These are phyloP conservation scores for Trachops cirrhosus DNA, from an alignment of 2,797 vertebrate species.

Conservation along the genomic window DNA sequence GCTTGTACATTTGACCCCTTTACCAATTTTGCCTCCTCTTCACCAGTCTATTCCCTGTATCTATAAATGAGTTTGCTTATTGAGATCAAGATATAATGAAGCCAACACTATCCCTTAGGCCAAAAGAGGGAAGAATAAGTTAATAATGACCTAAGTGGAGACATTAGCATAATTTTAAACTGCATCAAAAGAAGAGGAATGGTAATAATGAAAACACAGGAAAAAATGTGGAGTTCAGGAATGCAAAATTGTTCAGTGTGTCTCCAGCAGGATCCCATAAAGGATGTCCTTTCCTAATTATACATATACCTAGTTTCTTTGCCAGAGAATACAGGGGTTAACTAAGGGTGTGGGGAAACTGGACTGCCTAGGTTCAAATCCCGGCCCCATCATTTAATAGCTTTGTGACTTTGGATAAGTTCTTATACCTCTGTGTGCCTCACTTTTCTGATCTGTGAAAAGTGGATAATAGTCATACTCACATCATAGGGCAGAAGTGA, in stretches of 20 bases:
- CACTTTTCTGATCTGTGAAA: not conserved
- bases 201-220: not conserved
- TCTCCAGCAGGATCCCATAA: not conserved
- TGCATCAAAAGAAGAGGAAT: not conserved
- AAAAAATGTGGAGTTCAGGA: not conserved
- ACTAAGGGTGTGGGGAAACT: not conserved
- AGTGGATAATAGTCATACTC: not conserved
- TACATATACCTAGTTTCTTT: not conserved
- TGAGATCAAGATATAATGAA: not conserved
- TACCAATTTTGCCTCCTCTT: not conserved
- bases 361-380: not conserved
- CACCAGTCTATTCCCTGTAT: not conserved
- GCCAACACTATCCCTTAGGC: not conserved
- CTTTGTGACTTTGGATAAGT: not conserved
- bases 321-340: not conserved
- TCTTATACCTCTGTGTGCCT: not conserved
- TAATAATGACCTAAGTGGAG: not conserved
- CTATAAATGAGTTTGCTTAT: not conserved
- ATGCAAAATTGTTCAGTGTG: not conserved
- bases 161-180: not conserved
- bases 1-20: not conserved
- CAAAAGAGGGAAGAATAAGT: not conserved
- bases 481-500: not conserved
- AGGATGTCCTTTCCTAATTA: not conserved
- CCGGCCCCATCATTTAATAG: not conserved